These are phyloP conservation scores for Drosophila anomelani DNA, from an alignment of 2,888 invertebrate species.

Conservation along the genomic window DNA sequence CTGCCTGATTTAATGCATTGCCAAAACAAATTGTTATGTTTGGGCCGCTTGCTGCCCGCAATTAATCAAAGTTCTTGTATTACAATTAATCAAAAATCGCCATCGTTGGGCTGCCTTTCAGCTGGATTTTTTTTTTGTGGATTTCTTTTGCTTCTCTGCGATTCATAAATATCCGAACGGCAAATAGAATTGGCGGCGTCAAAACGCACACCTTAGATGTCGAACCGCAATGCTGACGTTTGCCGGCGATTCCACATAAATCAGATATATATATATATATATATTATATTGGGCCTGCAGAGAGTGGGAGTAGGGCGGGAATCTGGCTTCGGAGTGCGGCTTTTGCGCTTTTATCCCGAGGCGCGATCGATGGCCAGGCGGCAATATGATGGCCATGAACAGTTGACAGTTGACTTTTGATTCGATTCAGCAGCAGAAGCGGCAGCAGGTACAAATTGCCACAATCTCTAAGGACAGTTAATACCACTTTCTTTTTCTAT, in stretches of 20 bases:
- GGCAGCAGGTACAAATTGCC: background rate
- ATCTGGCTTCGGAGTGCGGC: constrained; percentile 47
- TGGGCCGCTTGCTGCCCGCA: constrained; percentile 62
- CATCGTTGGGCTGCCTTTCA: constrained; percentile 13
- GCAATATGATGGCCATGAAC: constrained; percentile 77
- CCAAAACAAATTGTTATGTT: constrained; percentile 79
- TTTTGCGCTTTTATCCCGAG: constrained; percentile 65
- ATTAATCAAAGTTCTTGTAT: constrained; percentile 77
- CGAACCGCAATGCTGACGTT: constrained; percentile 58
- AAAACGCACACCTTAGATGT: constrained; percentile 77
- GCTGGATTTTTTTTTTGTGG: constrained; percentile 1
- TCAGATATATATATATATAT: constrained; percentile 40
- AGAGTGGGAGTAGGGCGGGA: constrained; percentile 17
- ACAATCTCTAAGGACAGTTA: background rate
- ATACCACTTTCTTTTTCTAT: no score
- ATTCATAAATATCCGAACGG: constrained; percentile 4
- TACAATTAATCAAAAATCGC: constrained; percentile 76
- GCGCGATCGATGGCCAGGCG: constrained; percentile 54
- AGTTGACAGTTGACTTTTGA: constrained; percentile 63
- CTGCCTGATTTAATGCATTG: constrained; percentile 75
- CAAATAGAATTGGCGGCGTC: constrained; percentile 77
- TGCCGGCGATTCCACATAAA: constrained; percentile 56
- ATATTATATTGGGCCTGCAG: background rate
- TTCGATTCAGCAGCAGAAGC: constrained; percentile 6
- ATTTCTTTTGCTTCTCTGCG: constrained; percentile 1